These are phyloP conservation scores for Squalus acanthias DNA, from an alignment of 2,797 vertebrate genomes.

Conservation along the genomic window DNA sequence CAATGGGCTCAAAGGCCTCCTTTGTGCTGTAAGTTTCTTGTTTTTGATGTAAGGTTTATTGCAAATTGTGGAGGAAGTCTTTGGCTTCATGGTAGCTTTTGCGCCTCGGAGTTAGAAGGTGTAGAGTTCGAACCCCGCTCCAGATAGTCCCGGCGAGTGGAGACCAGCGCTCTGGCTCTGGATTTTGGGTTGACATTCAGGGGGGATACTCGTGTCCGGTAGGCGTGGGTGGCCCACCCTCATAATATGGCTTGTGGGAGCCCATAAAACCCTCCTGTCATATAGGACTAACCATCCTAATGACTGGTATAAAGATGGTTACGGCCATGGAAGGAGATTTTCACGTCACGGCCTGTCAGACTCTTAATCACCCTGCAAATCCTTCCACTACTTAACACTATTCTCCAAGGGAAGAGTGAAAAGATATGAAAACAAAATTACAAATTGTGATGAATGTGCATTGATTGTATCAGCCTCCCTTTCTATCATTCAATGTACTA, in stretches of 20 bases:
- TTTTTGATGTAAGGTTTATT: no score
- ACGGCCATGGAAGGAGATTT: neutral
- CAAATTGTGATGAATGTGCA: neutral
- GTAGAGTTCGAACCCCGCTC: no score
- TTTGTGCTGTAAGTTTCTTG: no score
- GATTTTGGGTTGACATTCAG: neutral
- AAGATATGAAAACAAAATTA: neutral
- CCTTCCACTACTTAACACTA: neutral
- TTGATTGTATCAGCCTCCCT: neutral
- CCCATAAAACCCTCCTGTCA: neutral
- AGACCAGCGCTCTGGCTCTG: neutral
- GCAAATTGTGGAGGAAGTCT: no score
- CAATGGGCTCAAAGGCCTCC: no score
- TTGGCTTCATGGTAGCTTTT: no score
- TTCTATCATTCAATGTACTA: neutral
- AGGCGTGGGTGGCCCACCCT: neutral
- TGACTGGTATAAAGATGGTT: neutral
- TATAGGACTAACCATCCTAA: neutral
- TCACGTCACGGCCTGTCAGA: neutral
- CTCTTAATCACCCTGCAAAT: neutral
- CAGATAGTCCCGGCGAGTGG: no score
- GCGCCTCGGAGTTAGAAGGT: no score
- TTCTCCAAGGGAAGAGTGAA: neutral
- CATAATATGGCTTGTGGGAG: neutral
- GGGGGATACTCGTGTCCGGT: neutral